These are phyloP conservation scores for Germaria angustata DNA, from an alignment of 2,888 invertebrate genomes.

Conservation along the genomic window DNA sequence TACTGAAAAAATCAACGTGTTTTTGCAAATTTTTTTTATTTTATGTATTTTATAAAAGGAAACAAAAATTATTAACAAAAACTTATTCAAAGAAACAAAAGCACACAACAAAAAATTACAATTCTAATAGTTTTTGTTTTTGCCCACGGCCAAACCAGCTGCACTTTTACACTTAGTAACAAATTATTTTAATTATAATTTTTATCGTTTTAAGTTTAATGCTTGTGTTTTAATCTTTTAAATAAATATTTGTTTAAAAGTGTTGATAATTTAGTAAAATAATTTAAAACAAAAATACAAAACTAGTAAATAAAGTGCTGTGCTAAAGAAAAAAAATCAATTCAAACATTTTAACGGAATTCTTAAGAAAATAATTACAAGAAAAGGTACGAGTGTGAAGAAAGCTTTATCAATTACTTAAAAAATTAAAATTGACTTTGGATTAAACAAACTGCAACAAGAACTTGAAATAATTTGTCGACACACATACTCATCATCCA, in stretches of 20 bases:
- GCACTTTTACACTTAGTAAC: conserved; percentile 32
- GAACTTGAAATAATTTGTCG: conserved; percentile 18
- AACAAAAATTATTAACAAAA: conserved; percentile 16
- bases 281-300: conserved; percentile 15
- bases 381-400: neutral
- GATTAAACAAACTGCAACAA: conserved; percentile 11
- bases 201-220: conserved; percentile 48
- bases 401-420: neutral
- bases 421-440: conserved; percentile 3
- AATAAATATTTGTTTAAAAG: conserved; percentile 39
- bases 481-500: conserved; percentile 28
- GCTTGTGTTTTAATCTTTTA: conserved; percentile 9
- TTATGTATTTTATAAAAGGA: conserved; percentile 10
- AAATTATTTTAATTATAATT: conserved; percentile 45
- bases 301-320: conserved; percentile 46
- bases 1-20: conserved; percentile 58
- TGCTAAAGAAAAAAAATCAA: conserved; percentile 20
- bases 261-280: conserved; percentile 45
- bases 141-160: neutral
- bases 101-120: neutral
- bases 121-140: conserved; percentile 12
- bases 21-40: conserved; percentile 27
- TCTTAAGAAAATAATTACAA: neutral
- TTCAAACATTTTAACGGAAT: conserved; percentile 14
- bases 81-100: neutral